Evolutionary conservation across 2,888 invertebrate genomes (phyloP).

Genomic region (Drosophila aldrichi): DNA sequence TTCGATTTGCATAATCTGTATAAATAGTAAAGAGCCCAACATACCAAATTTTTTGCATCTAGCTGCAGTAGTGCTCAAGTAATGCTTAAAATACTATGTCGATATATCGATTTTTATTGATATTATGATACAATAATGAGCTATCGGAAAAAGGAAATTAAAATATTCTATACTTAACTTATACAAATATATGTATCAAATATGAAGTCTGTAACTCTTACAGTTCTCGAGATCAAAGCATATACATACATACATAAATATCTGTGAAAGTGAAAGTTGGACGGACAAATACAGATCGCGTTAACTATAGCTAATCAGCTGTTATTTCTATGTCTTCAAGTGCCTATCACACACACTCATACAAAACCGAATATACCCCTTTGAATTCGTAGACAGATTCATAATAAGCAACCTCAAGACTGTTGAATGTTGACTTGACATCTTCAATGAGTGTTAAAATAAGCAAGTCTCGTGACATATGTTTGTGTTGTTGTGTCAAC

Average conservation of each 20-base stretch:
- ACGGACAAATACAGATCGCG: too few species aligned
- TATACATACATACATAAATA: too few species aligned
- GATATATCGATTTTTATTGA: background rate
- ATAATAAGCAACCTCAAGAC: background rate
- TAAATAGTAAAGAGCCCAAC: too few species aligned
- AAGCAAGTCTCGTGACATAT: constrained; percentile 4
- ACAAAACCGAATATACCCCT: background rate
- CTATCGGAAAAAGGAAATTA: background rate
- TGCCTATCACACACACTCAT: background rate
- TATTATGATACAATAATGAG: background rate
- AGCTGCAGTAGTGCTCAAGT: too few species aligned
- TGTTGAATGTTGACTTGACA: background rate
- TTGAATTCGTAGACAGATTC: background rate
- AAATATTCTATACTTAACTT: background rate
- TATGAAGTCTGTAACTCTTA: background rate
- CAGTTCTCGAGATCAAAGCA: background rate
- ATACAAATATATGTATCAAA: background rate
- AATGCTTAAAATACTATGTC: too few species aligned
- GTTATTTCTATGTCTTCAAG: too few species aligned
- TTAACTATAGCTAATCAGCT: too few species aligned
- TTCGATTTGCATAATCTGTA: too few species aligned
- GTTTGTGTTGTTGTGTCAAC: constrained; percentile 7
- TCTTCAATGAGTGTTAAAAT: constrained; percentile 1
- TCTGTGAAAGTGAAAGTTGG: too few species aligned
- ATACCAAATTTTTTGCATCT: too few species aligned